phyloP scores from a whole-genome alignment of 1,140 invertebrate genomes.

The Charaxes varanes region DNA sequence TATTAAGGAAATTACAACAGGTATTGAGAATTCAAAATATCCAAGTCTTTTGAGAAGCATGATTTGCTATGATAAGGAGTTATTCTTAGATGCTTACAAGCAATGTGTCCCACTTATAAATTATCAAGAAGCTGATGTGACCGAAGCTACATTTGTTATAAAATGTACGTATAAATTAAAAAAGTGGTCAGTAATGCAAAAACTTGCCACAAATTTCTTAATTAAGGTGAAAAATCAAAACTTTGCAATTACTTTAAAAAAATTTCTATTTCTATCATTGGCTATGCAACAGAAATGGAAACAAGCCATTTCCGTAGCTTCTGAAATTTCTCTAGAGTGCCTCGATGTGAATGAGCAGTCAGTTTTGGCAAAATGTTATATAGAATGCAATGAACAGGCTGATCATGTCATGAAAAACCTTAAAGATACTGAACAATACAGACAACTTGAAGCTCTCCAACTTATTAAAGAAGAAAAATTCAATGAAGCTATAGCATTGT shows the following conservation, averaged over 20 bases:
- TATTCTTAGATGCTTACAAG: conserved; percentile 74
- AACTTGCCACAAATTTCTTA: conserved; percentile 65
- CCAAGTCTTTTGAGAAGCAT: conserved; percentile 77
- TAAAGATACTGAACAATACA: conserved; percentile 37
- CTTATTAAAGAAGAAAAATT: conserved; percentile 70
- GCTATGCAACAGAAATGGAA: conserved; percentile 70
- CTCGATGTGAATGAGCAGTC: conserved; percentile 38
- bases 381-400: conserved; percentile 43
- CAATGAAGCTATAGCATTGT: conserved; percentile 71
- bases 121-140: conserved; percentile 48
- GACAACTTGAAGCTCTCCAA: conserved; percentile 50
- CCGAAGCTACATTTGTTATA: conserved; percentile 53
- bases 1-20: conserved; percentile 67
- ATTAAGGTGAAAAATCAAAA: conserved; percentile 43
- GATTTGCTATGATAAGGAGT: conserved; percentile 67
- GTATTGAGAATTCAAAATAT: conserved; percentile 73
- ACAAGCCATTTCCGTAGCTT: conserved; percentile 46
- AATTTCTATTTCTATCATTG: conserved; percentile 51
- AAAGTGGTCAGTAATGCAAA: conserved; percentile 76
- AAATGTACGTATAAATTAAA: conserved; percentile 75
- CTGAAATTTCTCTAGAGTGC: conserved; percentile 34
- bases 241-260: conserved; percentile 38
- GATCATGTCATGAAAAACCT: conserved; percentile 40
- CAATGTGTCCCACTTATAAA: conserved; percentile 54
- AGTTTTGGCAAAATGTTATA: conserved; percentile 51